These are phyloP conservation scores for Drosophila pseudotakahashii DNA, from an alignment of 2,888 invertebrate genomes.

Conservation along the genomic window DNA sequence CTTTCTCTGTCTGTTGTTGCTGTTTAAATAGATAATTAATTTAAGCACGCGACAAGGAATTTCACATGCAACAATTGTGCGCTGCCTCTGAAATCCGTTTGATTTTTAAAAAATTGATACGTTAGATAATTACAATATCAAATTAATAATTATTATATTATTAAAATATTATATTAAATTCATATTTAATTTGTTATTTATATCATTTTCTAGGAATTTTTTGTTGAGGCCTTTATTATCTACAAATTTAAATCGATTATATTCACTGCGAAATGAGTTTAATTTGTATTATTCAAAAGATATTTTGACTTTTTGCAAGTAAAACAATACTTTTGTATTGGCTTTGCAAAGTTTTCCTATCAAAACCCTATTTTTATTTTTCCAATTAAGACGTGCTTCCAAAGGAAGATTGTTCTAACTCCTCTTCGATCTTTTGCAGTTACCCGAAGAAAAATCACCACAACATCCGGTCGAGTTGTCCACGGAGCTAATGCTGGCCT, in stretches of 20 bases:
- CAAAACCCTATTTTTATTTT: neutral
- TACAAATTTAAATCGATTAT: too few relatives aligned
- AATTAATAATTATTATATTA: too few relatives aligned
- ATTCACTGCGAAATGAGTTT: too few relatives aligned
- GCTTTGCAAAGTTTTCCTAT: too few relatives aligned
- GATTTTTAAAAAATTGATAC: neutral
- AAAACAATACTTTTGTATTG: too few relatives aligned
- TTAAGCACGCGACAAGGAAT: slow-evolving; percentile 44
- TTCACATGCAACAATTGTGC: slow-evolving; percentile 72
- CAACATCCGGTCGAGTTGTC: slow-evolving; percentile 85
- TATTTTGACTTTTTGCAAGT: too few relatives aligned
- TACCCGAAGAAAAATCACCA: slow-evolving; percentile 84
- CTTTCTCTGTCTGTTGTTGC: slow-evolving; percentile 39
- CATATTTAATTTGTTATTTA: too few relatives aligned
- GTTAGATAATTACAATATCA: neutral
- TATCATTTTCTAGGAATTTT: too few relatives aligned
- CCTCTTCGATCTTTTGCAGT: slow-evolving; percentile 73
- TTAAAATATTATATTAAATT: too few relatives aligned
- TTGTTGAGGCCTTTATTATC: too few relatives aligned
- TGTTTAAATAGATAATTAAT: slow-evolving; percentile 71
- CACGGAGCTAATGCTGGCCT: slow-evolving; percentile 84
- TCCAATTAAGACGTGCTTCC: neutral
- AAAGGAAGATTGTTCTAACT: slow-evolving; percentile 17
- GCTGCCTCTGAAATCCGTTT: slow-evolving; percentile 16
- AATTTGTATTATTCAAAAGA: too few relatives aligned